Conservation (phyloP, 2,113 vertebrate genomes). For the Antechinus flavipes region DNA sequence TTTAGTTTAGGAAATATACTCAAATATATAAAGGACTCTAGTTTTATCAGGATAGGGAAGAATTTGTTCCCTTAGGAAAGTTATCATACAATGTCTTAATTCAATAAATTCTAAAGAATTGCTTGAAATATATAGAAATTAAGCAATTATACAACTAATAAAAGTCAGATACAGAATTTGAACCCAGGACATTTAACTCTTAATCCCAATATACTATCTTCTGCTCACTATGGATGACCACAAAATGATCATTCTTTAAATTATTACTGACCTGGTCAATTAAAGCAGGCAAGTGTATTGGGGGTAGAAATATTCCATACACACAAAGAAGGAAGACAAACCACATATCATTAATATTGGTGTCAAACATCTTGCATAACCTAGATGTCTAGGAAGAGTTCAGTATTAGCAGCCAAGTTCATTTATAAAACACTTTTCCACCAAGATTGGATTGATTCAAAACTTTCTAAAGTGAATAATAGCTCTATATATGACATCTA, state of each 20-base stretch:
- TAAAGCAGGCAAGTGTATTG: not conserved
- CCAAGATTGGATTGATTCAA: not conserved
- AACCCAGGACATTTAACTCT: not conserved
- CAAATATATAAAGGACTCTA: not conserved
- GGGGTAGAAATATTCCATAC: not conserved
- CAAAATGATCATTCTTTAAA: conserved; percentile 22
- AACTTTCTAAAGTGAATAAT: not conserved
- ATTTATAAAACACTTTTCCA: not conserved
- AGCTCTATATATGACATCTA: not conserved
- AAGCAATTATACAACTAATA: not conserved
- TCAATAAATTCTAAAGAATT: not conserved
- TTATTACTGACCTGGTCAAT: conserved; percentile 4
- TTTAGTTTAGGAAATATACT: conserved; percentile 27
- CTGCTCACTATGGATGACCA: not conserved
- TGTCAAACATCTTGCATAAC: not conserved
- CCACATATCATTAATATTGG: not conserved
- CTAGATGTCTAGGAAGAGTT: not conserved
- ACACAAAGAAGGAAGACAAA: not conserved
- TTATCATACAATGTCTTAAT: not conserved
- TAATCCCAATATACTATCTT: not conserved
- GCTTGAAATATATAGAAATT: not conserved
- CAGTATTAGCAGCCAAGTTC: not conserved
- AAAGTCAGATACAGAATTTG: conserved; percentile 3
- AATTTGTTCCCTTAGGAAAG: not conserved
- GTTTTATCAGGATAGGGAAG: not conserved